Evolutionary conservation across 2,113 vertebrate species (phyloP), one percentile per base, ranked within the genome.

Genomic region (Motacilla alba): DNA sequence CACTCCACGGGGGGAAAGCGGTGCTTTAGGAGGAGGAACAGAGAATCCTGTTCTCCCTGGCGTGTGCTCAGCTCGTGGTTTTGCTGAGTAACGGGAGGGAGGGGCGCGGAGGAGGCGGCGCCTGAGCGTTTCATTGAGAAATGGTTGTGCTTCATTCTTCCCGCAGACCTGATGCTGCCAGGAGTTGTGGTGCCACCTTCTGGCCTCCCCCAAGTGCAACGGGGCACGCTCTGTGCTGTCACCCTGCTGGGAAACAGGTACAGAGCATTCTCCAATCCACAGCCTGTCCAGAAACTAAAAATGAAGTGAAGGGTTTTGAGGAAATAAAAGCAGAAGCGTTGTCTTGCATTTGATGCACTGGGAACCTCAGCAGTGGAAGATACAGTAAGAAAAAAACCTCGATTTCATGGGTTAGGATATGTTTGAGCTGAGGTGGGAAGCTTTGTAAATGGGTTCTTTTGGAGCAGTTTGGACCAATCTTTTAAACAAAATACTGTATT

Each of bases 131-230:
- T 94, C 76, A 86, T 91, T 87, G 60, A 70, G 52, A 41, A 94
- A 67, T 13, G 72, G 60, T 39, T 88, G 70, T 23, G 74, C 63
- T 91, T 77, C 63, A 2, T 74, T 95, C 43, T 96, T 66, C 91
- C 85, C 59, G 27, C 96, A 99, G 99, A 99, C 96, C 98, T 99
- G 91, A 99, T 99, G 99, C 98, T 99, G 93, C 99, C 99, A 2
- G 99, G 99, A 55, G 98, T 99, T 46, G 98, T 99, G 89, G 97
- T 99, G 95, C 98, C 99, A 92, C 95, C 98, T 92, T 88, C 93
- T 92, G 99, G 99, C 79, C 98, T 99, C 31, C 99, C 99, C 87
- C 98, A 95, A 47, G 98, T 99, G 74, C 96, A 97, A 22, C 97
- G 69, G 93, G 98, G 99, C 9, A 96, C 98, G 18, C 98, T 98